Conservation (phyloP, 1,140 invertebrate species). For the Chelonus insularis region DNA sequence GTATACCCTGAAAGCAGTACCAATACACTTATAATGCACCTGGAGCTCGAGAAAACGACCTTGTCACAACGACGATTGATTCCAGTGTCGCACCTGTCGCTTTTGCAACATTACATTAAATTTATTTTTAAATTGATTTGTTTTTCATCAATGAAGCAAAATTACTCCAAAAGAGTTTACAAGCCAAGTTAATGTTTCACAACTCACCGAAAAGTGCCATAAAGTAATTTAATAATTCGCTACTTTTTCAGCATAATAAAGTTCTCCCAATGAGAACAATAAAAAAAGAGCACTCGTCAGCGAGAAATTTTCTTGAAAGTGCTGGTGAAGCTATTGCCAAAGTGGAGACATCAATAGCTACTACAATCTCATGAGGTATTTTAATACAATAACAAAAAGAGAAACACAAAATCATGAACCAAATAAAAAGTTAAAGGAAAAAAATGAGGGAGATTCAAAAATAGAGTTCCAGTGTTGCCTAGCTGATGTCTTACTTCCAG, state of each 20-base stretch:
- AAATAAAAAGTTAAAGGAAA: too few species aligned
- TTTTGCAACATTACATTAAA: neutral
- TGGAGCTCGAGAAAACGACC: neutral
- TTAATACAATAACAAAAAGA: neutral
- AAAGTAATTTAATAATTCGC: too few species aligned
- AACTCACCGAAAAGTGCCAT: too few species aligned
- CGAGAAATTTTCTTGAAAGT: neutral
- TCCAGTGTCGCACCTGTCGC: neutral
- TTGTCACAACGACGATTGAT: constrained; percentile 7
- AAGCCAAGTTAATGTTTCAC: too few species aligned
- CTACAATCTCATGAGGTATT: neutral
- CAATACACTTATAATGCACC: neutral
- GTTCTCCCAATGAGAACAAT: too few species aligned
- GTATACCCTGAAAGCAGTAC: constrained; percentile 1
- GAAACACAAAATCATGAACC: neutral
- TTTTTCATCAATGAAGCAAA: too few species aligned
- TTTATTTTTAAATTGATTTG: neutral
- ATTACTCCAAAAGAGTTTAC: too few species aligned
- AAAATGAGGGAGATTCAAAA: too few species aligned
- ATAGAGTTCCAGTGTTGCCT: too few species aligned
- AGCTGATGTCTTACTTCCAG: too few species aligned
- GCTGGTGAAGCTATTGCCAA: neutral
- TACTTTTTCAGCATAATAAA: too few species aligned
- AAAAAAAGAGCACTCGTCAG: neutral
- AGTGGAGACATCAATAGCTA: neutral